A percentile compares a stretch with the other conserved stretches of the same genome.
phyloP scores from a whole-genome alignment of 2,797 vertebrate genomes.

The Mallotus villosus region DNA sequence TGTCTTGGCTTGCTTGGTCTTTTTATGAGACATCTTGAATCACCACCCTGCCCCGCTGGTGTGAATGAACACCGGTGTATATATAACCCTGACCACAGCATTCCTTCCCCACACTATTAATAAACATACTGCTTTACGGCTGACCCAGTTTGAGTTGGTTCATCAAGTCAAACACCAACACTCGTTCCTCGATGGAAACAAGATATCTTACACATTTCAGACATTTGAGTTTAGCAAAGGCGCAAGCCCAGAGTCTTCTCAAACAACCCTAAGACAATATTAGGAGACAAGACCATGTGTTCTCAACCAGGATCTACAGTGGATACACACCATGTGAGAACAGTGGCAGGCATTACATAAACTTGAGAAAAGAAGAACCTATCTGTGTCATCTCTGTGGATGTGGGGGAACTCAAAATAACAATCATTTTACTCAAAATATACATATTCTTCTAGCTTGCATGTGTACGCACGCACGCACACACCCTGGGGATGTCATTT shows the following conservation, averaged over 20 bases:
- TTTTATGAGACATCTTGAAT: not conserved
- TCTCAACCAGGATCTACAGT: not conserved
- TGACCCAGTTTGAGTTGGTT: not conserved
- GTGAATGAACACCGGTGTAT: not conserved
- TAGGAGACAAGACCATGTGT: not conserved
- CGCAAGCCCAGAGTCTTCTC: not conserved
- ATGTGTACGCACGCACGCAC: not conserved
- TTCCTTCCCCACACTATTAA: constrained; percentile 4
- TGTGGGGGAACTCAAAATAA: not conserved
- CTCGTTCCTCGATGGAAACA: constrained; percentile 2
- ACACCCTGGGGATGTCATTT: not conserved
- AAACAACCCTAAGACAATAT: constrained; percentile 2
- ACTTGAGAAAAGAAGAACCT: not conserved
- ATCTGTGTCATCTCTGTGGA: not conserved
- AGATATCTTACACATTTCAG: not conserved
- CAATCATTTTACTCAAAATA: too few species aligned
- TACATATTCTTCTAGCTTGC: not conserved
- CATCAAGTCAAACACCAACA: not conserved
- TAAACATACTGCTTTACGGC: not conserved
- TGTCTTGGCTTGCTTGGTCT: too few species aligned
- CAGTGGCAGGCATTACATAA: not conserved
- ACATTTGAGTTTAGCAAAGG: not conserved
- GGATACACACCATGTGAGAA: not conserved
- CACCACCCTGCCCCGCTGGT: not conserved
- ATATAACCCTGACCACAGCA: constrained; percentile 1